These are phyloP conservation scores for Pemphigus obesinymphae DNA, from an alignment of 1,140 invertebrate genomes.

Conservation along the genomic window DNA sequence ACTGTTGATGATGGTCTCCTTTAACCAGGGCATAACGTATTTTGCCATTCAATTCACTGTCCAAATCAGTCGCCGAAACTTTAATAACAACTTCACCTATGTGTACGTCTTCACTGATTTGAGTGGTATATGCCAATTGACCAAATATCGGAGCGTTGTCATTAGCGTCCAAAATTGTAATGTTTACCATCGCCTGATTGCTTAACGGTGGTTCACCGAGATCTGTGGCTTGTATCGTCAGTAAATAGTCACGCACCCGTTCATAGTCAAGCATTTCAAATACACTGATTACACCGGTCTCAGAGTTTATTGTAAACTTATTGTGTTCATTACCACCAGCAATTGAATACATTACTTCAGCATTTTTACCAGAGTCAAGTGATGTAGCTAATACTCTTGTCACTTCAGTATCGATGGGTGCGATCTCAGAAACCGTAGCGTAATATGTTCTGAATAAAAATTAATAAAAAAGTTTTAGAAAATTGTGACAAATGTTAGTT, in stretches of 20 bases:
- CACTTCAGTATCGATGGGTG: constrained; percentile 69
- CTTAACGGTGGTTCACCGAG: constrained; percentile 77
- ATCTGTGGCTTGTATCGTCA: constrained; percentile 87
- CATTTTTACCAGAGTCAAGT: constrained; percentile 88
- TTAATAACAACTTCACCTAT: constrained; percentile 66
- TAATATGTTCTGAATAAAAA: constrained; percentile 55
- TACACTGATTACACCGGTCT: constrained; percentile 54
- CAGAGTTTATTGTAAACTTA: constrained; percentile 72
- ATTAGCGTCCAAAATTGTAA: constrained; percentile 81
- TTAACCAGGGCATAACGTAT: constrained; percentile 72
- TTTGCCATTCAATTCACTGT: constrained; percentile 72
- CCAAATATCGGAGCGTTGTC: constrained; percentile 83
- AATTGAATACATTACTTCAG: constrained; percentile 84
- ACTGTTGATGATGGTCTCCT: constrained; percentile 73
- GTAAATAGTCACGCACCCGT: constrained; percentile 73
- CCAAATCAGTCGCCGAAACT: constrained; percentile 72
- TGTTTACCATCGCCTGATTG: constrained; percentile 80
- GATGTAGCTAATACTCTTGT: constrained; percentile 80
- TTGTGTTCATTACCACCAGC: constrained; percentile 82
- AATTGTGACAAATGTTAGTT: neutral
- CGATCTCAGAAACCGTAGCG: constrained; percentile 68
- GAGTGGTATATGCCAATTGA: constrained; percentile 71
- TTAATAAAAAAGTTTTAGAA: neutral
- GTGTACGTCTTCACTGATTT: constrained; percentile 72
- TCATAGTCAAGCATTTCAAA: constrained; percentile 71